phyloP scores from a whole-genome alignment of 1,140 invertebrate species.

The Phthorimaea operculella region DNA sequence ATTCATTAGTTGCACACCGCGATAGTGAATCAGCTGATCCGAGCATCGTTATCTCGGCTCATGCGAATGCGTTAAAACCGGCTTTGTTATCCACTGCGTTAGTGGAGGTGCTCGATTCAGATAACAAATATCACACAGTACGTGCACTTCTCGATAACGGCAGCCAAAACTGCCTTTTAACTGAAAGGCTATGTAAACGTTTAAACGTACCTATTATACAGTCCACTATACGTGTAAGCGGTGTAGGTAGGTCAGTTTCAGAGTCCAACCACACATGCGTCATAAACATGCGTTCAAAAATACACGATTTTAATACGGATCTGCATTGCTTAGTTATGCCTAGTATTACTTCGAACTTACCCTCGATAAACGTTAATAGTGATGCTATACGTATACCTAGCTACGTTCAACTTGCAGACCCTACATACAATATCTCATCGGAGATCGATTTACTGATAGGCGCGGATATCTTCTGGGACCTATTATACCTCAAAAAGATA shows the following conservation, averaged over 20 bases:
- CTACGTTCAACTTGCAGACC: constrained; percentile 7
- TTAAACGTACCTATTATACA: constrained; percentile 9
- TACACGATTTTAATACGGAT: constrained; percentile 4
- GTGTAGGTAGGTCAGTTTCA: constrained; percentile 3
- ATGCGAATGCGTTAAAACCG: constrained; percentile 3
- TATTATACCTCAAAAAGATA: constrained; percentile 4
- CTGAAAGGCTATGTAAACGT: constrained; percentile 8
- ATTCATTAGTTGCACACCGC: not conserved
- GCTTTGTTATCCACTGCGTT: constrained; percentile 9
- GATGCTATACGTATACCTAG: constrained; percentile 2
- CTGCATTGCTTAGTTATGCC: constrained; percentile 5
- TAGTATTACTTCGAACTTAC: constrained; percentile 6
- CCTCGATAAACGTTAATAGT: not conserved
- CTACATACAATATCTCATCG: constrained; percentile 1
- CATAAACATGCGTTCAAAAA: constrained; percentile 8
- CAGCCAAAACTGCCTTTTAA: constrained; percentile 7
- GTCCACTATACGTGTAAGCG: constrained; percentile 9
- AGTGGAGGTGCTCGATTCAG: not conserved
- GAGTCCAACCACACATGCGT: not conserved
- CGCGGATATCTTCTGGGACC: constrained; percentile 8
- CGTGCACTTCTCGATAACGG: constrained; percentile 6
- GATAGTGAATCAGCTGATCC: not conserved
- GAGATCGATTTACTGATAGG: constrained; percentile 10
- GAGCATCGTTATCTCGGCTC: not conserved
- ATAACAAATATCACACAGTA: constrained; percentile 2